These are phyloP conservation scores for Procavia capensis DNA, from an alignment of 2,113 vertebrate genomes.

Conservation along the genomic window DNA sequence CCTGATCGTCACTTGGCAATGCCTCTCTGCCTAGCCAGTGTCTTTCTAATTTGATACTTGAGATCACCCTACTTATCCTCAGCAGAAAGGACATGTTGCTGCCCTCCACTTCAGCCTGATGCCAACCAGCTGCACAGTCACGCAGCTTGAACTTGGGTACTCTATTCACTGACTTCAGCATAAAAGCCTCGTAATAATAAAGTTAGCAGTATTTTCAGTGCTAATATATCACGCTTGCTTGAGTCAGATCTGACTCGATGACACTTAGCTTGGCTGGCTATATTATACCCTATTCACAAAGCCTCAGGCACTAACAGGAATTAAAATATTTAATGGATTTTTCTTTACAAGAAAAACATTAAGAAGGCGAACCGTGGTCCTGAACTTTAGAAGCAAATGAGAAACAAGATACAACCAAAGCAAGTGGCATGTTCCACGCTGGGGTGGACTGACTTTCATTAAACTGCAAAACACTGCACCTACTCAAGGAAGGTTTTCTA, in stretches of 20 bases:
- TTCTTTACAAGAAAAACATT: not conserved
- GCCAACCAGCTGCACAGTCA: not conserved
- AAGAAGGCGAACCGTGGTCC: not conserved
- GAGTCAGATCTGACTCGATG: too few relatives aligned
- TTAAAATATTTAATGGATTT: not conserved
- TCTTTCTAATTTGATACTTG: not conserved
- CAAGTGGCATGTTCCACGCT: not conserved
- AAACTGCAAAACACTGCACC: not conserved
- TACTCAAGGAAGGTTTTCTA: not conserved
- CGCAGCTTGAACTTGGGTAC: not conserved
- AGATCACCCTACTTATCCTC: not conserved
- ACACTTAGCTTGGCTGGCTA: too few relatives aligned
- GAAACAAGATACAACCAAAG: constrained; percentile 8
- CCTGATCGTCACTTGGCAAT: not conserved
- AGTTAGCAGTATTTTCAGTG: not conserved
- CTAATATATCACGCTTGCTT: not conserved
- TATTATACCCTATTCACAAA: not conserved
- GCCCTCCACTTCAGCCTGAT: not conserved
- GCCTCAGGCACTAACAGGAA: not conserved
- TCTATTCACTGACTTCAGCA: constrained; percentile 1
- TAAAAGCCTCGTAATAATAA: not conserved
- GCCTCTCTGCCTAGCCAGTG: not conserved
- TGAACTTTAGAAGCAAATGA: constrained; percentile 27
- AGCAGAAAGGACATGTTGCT: not conserved
- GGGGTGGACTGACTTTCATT: not conserved